Evolutionary conservation across 2,113 vertebrate genomes (phyloP).

Genomic region (Trichechus manatus): DNA sequence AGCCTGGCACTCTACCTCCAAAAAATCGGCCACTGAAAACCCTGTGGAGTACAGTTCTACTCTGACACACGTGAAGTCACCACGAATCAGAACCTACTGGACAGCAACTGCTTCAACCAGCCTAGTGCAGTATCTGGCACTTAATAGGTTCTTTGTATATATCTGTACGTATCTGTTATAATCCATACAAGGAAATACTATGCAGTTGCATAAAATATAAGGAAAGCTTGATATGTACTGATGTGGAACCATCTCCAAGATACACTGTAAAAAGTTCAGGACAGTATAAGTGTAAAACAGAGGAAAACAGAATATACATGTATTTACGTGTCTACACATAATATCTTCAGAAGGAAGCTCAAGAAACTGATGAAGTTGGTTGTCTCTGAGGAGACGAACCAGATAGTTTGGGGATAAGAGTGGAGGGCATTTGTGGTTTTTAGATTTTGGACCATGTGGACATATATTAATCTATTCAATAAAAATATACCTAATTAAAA

Average conservation of each 20-base stretch:
- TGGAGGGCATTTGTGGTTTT: neutral
- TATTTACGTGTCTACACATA: neutral
- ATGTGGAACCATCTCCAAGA: neutral
- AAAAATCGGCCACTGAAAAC: neutral
- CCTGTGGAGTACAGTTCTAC: neutral
- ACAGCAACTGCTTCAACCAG: neutral
- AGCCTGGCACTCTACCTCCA: neutral
- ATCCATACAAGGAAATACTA: neutral
- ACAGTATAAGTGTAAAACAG: neutral
- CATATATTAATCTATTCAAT: neutral
- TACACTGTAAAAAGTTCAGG: neutral
- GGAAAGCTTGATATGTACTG: neutral
- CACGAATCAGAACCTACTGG: neutral
- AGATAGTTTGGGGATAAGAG: neutral
- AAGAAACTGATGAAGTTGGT: neutral
- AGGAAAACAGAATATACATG: neutral
- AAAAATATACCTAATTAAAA: neutral
- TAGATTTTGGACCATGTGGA: neutral
- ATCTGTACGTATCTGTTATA: neutral
- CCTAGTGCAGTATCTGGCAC: neutral
- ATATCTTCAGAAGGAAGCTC: slow-evolving; percentile 23
- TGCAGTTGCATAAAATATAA: neutral
- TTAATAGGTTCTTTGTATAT: neutral
- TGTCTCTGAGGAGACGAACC: slow-evolving; percentile 21
- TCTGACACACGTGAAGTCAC: neutral